A percentile compares a stretch with the other conserved stretches of the same genome.
Conservation (phyloP, 2,888 invertebrate genomes). For the Diplazon laetatorius region DNA sequence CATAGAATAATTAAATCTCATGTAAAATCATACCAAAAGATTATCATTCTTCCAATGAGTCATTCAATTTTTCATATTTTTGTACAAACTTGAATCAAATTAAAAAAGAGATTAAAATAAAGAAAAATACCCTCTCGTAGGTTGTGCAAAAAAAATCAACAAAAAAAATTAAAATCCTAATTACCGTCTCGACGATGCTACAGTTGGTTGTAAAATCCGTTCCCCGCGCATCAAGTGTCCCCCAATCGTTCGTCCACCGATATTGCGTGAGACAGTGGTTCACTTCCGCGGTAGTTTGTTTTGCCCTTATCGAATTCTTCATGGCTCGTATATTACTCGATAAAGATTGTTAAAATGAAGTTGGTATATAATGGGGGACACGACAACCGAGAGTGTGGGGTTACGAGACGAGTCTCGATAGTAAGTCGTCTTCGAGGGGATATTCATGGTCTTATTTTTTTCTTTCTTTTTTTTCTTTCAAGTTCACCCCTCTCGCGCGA, state of each 20-base stretch:
- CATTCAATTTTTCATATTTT: no score
- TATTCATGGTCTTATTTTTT: slow-evolving; percentile 51
- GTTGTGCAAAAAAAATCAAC: neutral
- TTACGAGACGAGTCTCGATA: slow-evolving; percentile 46
- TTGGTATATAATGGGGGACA: slow-evolving; percentile 15
- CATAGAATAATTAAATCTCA: no score
- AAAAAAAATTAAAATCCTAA: neutral
- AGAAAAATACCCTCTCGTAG: neutral
- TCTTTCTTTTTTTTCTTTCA: slow-evolving; percentile 14
- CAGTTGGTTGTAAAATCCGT: neutral
- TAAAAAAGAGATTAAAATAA: no score
- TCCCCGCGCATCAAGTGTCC: neutral
- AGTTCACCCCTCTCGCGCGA: slow-evolving; percentile 45
- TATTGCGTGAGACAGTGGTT: neutral
- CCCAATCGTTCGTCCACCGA: no score
- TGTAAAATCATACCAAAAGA: no score
- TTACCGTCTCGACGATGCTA: neutral
- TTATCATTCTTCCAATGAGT: no score
- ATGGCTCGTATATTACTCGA: slow-evolving; percentile 64
- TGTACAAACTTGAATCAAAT: no score
- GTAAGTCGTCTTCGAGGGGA: slow-evolving; percentile 55
- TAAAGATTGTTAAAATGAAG: no score
- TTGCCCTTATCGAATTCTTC: slow-evolving; percentile 61
- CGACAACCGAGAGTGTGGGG: slow-evolving; percentile 8
- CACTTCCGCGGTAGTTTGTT: slow-evolving; percentile 54